phyloP scores from a whole-genome alignment of 2,797 vertebrate species.

The Potorous gilbertii region DNA sequence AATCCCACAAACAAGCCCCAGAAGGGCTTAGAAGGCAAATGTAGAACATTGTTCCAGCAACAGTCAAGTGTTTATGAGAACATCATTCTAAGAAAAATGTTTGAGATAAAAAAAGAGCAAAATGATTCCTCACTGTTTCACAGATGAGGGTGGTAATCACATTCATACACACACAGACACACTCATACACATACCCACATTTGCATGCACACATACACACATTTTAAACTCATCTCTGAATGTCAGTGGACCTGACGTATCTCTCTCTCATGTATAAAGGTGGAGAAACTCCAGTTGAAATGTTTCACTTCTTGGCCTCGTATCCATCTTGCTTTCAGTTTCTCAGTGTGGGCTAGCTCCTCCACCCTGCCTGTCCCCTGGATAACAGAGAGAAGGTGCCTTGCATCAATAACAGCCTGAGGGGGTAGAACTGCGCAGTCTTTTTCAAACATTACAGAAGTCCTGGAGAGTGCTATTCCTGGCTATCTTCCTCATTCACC shows the following conservation, averaged over 20 bases:
- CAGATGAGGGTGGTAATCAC: background rate
- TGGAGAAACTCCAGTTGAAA: background rate
- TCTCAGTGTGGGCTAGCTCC: background rate
- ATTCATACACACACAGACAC: background rate
- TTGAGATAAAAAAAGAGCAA: background rate
- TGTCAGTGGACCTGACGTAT: background rate
- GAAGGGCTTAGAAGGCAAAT: background rate
- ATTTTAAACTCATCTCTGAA: background rate
- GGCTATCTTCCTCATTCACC: background rate
- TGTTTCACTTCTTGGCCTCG: background rate
- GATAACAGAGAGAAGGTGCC: constrained; percentile 17
- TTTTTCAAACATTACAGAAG: constrained; percentile 12
- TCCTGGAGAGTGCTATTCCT: background rate
- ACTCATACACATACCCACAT: background rate
- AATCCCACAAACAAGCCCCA: background rate
- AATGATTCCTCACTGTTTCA: background rate
- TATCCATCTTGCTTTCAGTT: background rate
- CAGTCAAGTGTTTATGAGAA: background rate
- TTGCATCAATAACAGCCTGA: background rate
- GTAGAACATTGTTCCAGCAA: background rate
- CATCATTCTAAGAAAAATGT: background rate
- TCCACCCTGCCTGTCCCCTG: background rate
- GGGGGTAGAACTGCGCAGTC: background rate
- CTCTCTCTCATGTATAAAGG: background rate
- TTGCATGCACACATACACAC: background rate